Conservation (phyloP, 1,140 invertebrate species). For the Nebria ingens region DNA sequence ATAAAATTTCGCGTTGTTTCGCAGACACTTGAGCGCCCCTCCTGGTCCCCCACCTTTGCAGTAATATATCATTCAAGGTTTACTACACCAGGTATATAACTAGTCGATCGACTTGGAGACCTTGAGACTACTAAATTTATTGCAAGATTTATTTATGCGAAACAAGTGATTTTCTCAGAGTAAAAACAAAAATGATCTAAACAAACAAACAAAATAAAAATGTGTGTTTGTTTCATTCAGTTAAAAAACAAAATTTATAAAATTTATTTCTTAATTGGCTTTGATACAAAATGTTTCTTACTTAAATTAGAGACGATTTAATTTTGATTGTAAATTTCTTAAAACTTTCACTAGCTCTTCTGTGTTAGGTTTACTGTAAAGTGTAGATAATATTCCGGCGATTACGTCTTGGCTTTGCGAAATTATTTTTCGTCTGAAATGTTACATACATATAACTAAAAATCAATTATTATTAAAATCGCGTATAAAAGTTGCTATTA, state of each 20-base stretch:
- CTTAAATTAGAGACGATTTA: conserved; percentile 26
- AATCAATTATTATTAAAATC: conserved; percentile 13
- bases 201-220: conserved; percentile 1
- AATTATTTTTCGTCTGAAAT: conserved; percentile 45
- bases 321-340: conserved; percentile 39
- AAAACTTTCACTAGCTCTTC: conserved; percentile 41
- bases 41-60: conserved; percentile 10
- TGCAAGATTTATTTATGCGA: conserved; percentile 10
- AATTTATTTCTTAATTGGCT: neutral
- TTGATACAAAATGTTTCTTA: neutral
- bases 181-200: no score
- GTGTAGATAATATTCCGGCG: conserved; percentile 50
- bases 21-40: no score
- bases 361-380: conserved; percentile 56
- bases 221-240: neutral
- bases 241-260: conserved; percentile 5
- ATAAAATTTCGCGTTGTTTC: no score
- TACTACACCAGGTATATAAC: conserved; percentile 17
- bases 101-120: conserved; percentile 14
- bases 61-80: conserved; percentile 20
- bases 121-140: conserved; percentile 21
- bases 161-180: neutral
- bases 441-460: conserved; percentile 17
- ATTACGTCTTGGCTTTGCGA: conserved; percentile 56
- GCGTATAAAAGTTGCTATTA: conserved; percentile 7